Evolutionary conservation across 2,113 vertebrate species (phyloP).

Genomic region (Harpagus bidentatus): DNA sequence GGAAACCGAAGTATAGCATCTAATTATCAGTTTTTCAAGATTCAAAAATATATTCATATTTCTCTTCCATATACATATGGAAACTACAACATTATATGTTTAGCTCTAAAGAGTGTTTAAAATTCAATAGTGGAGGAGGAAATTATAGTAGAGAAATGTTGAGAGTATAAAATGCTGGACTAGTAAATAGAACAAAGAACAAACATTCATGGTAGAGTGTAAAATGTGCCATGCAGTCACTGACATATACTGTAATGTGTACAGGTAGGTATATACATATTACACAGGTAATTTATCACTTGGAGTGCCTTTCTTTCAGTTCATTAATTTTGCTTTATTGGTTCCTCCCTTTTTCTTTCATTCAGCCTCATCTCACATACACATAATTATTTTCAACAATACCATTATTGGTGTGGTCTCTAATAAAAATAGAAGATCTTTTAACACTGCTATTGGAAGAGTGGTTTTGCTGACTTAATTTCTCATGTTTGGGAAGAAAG

Average conservation of each 20-base stretch:
- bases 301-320: neutral
- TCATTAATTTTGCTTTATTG: conserved; percentile 37
- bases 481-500: neutral
- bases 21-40: neutral
- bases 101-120: neutral
- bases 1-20: neutral
- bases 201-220: neutral
- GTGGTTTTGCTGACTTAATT: neutral
- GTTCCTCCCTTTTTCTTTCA: neutral
- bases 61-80: neutral
- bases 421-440: neutral
- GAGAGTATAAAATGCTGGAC: neutral
- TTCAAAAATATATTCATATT: neutral
- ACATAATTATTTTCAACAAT: neutral
- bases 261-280: neutral
- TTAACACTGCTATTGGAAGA: neutral
- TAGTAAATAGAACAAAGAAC: conserved; percentile 30
- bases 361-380: neutral
- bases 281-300: conserved; percentile 20
- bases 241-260: neutral
- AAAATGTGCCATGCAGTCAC: conserved; percentile 49
- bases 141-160: conserved; percentile 15
- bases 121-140: conserved; percentile 2
- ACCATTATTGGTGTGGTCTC: neutral
- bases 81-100: neutral